Percentiles rank a stretch among this genome's conserved stretches.
Conservation (phyloP, 2,797 vertebrate species). For the Fringilla coelebs region DNA sequence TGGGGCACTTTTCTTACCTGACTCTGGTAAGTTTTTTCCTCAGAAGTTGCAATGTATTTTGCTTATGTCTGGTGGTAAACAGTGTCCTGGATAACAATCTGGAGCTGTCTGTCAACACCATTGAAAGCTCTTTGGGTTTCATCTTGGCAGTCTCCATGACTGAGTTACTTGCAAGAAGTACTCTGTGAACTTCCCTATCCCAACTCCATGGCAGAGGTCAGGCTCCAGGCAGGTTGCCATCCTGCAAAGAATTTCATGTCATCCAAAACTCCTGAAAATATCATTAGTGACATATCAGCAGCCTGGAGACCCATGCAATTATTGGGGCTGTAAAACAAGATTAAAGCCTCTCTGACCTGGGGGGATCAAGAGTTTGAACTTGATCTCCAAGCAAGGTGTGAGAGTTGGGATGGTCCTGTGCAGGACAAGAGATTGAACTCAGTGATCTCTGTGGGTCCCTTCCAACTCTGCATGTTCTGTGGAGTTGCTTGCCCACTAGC, state of each 20-base stretch:
- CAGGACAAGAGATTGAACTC: not conserved
- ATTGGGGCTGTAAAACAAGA: not conserved
- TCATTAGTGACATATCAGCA: not conserved
- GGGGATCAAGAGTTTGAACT: not conserved
- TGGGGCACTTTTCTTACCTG: not conserved
- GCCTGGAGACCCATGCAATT: not conserved
- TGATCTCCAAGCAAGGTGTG: not conserved
- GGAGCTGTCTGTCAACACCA: not conserved
- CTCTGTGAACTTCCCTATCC: not conserved
- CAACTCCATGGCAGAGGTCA: rapidly evolving
- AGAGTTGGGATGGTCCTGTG: not conserved
- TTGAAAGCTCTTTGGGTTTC: not conserved
- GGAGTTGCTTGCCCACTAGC: not conserved
- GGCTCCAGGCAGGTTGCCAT: not conserved
- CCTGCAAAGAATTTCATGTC: not conserved
- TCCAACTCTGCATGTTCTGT: not conserved
- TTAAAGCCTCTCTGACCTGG: not conserved
- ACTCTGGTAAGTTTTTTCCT: not conserved
- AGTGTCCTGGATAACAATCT: not conserved
- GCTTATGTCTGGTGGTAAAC: not conserved
- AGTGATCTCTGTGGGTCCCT: not conserved
- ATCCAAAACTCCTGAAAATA: not conserved
- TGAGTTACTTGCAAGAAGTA: not conserved
- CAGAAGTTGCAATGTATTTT: not conserved
- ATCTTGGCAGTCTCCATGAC: not conserved